Evolutionary conservation across 2,888 invertebrate species (phyloP), one percentile per base, ranked within the genome.

Genomic region (Tineola bisselliella): DNA sequence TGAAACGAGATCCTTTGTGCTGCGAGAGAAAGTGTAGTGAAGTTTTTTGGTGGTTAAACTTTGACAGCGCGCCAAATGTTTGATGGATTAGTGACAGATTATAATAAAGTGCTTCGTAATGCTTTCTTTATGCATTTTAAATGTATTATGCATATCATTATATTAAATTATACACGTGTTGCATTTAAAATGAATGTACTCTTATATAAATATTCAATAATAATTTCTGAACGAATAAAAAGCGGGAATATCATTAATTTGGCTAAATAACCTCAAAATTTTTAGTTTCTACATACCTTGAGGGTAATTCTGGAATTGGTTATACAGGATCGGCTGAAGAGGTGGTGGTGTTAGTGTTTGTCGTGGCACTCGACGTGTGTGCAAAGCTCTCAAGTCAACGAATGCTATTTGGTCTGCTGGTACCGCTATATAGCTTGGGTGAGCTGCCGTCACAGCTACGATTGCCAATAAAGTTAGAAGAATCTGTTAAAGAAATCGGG

Each of bases 391-490:
- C 48, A 90, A 75, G 68, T 90, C 89, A 65, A 90, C 76, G 69
- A 90, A 86, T 60, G 90, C 88, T 63, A 90, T 83, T 69, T 89
- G 89, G 66, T 90, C 90, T 1, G 90, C 86, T 0, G 90, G 90
- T 17, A 90, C 89, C 15, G 90, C 90, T 64, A 90, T 88, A 79
- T 88, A 90, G 12, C 89, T 88, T 0, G 89, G 89, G 68, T 87
- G 84, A 15, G 88, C 89, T 56, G 74, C 63, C 1, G 75, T 74
- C 15, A 74, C 68, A 54, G 77, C 76, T 6, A 72, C 70, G 19
- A 79, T 52, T 43, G 78, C 67, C 25, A 75, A 68, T 61, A 84
- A 63, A 57, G 82, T 72, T 63, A 81, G 52, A 33, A 75, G 63
- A 62, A 77, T 70, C 86, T 86, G 82, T 61, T 68, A 69, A 62